These are phyloP conservation scores for Poeciliopsis prolifica DNA, from an alignment of 2,113 vertebrate genomes.

Conservation along the genomic window DNA sequence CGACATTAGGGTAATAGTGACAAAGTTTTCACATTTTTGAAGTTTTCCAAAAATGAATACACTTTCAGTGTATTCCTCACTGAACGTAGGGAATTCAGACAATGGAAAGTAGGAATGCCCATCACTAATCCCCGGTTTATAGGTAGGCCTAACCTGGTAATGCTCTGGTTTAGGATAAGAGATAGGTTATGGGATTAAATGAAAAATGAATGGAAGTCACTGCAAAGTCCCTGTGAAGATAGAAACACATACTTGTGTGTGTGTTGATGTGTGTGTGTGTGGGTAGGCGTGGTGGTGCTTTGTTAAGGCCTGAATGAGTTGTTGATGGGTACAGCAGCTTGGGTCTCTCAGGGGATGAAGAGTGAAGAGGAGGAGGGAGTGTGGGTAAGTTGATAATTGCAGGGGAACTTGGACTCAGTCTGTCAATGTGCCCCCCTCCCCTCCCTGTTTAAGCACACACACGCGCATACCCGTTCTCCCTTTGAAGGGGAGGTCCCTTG, in stretches of 20 bases:
- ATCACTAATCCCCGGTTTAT: too few relatives aligned
- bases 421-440: slow-evolving; percentile 53
- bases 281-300: slow-evolving; percentile 67
- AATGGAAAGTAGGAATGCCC: too few relatives aligned
- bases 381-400: slow-evolving; percentile 76
- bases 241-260: slow-evolving; percentile 4
- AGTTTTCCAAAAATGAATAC: too few relatives aligned
- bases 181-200: too few relatives aligned
- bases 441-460: slow-evolving; percentile 16
- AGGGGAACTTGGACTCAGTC: slow-evolving; percentile 75
- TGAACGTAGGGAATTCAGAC: too few relatives aligned
- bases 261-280: slow-evolving; percentile 14
- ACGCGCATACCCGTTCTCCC: slow-evolving; percentile 32
- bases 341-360: slow-evolving; percentile 72
- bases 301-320: slow-evolving; percentile 78
- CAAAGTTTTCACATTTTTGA: too few relatives aligned
- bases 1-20: too few relatives aligned
- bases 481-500: slow-evolving; percentile 71
- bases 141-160: too few relatives aligned
- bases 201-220: too few relatives aligned
- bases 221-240: too few relatives aligned
- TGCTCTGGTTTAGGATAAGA: too few relatives aligned
- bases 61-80: too few relatives aligned
- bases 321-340: slow-evolving; percentile 78
- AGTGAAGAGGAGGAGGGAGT: slow-evolving; percentile 30